A percentile compares a stretch with the other conserved stretches of the same genome.
These are phyloP conservation scores for Varanus salvator DNA, from an alignment of 2,113 vertebrate species.

Conservation along the genomic window DNA sequence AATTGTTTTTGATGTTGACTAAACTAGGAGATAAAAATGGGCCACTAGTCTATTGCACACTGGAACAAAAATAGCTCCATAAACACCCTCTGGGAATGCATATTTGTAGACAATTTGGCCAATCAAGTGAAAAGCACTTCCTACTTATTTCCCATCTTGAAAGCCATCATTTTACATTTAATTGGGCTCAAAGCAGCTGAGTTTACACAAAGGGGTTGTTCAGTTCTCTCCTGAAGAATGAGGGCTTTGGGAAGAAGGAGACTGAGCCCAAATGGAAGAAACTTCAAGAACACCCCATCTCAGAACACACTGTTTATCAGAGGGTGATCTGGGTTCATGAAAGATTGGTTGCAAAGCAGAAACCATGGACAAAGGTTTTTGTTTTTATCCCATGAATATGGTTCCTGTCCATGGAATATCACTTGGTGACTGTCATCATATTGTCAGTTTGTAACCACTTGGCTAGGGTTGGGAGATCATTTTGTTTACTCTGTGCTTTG, in stretches of 20 bases:
- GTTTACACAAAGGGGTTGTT: not conserved
- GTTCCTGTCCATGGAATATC: not conserved
- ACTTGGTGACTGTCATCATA: not conserved
- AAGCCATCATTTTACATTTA: slow-evolving; percentile 56
- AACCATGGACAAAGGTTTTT: not conserved
- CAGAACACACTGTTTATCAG: not conserved
- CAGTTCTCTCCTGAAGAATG: slow-evolving; percentile 5
- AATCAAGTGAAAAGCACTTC: slow-evolving; percentile 52
- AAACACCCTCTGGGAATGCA: slow-evolving; percentile 20
- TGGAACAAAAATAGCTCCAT: slow-evolving; percentile 45
- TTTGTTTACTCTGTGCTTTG: too few species aligned
- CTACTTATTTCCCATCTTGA: slow-evolving; percentile 45
- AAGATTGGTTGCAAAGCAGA: not conserved
- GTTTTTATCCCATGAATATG: not conserved
- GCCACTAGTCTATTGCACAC: slow-evolving; percentile 39
- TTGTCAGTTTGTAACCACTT: not conserved
- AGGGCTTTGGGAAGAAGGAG: not conserved
- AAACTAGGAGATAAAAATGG: slow-evolving; percentile 58
- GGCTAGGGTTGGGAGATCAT: too few species aligned
- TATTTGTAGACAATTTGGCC: slow-evolving; percentile 50
- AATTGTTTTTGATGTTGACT: slow-evolving; percentile 57
- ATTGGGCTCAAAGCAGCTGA: slow-evolving; percentile 47
- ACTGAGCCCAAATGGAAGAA: not conserved
- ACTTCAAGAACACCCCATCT: not conserved
- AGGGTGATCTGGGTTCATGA: not conserved